These are phyloP conservation scores for Drosophila aldrichi DNA, from an alignment of 2,888 invertebrate genomes.

Conservation along the genomic window DNA sequence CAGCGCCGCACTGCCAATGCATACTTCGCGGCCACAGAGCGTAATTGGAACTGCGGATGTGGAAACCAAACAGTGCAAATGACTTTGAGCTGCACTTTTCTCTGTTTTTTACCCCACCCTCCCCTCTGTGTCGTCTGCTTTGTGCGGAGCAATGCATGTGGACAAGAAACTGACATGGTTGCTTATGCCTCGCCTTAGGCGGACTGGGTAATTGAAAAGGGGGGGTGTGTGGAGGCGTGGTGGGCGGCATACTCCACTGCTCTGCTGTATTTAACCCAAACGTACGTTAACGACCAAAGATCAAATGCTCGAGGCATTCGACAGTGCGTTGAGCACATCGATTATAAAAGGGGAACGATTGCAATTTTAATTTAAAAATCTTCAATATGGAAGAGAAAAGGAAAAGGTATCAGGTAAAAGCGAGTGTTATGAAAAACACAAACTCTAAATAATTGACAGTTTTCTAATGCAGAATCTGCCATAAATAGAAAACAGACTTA, in stretches of 20 bases:
- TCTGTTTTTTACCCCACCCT: constrained; percentile 8
- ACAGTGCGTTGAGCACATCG: not conserved
- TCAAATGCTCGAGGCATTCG: not conserved
- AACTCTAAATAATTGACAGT: not conserved
- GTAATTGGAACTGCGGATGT: constrained; percentile 72
- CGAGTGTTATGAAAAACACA: too few relatives aligned
- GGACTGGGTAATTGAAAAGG: constrained; percentile 27
- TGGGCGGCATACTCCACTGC: not conserved
- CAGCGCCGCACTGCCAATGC: constrained; percentile 12
- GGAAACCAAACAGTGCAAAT: constrained; percentile 65
- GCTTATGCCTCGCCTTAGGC: constrained; percentile 3
- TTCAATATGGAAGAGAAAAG: too few relatives aligned
- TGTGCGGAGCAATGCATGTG: constrained; percentile 6
- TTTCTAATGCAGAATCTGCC: not conserved
- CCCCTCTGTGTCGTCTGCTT: not conserved
- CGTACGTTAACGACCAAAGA: not conserved
- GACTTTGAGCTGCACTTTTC: constrained; percentile 57
- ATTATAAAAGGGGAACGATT: not conserved
- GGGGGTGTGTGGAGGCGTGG: not conserved
- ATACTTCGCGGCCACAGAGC: constrained; percentile 44
- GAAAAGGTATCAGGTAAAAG: too few relatives aligned
- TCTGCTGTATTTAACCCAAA: constrained; percentile 1
- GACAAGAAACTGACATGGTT: constrained; percentile 30
- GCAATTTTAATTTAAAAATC: too few relatives aligned
- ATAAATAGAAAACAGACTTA: not conserved